phyloP scores from a whole-genome alignment of 2,113 vertebrate species.

The Corvus moneduloides region DNA sequence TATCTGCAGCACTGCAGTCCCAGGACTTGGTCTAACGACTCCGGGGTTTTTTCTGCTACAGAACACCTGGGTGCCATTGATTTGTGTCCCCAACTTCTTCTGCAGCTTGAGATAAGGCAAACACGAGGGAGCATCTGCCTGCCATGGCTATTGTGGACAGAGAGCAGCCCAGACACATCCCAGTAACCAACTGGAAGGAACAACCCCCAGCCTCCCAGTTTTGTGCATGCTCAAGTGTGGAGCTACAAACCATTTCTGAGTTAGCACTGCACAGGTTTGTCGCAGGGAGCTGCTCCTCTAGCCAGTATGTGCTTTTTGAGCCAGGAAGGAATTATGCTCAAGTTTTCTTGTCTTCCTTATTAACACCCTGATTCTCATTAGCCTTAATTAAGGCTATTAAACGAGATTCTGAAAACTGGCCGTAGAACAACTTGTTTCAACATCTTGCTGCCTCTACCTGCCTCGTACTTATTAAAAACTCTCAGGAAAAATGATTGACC shows the following conservation, averaged over 20 bases:
- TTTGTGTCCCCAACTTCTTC: not conserved
- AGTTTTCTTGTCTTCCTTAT: not conserved
- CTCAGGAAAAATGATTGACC: not conserved
- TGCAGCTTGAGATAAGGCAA: slow-evolving; percentile 35
- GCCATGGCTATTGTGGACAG: not conserved
- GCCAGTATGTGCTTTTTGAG: not conserved
- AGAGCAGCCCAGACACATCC: not conserved
- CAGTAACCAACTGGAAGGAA: not conserved
- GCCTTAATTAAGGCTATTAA: not conserved
- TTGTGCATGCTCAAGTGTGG: not conserved
- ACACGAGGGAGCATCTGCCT: not conserved
- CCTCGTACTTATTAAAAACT: not conserved
- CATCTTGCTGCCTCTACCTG: not conserved
- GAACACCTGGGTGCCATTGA: not conserved
- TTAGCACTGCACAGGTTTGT: not conserved
- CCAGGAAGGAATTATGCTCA: not conserved
- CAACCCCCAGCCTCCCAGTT: not conserved
- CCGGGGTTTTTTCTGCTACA: not conserved
- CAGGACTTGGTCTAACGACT: not conserved
- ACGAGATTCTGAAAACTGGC: not conserved
- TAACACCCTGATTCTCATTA: not conserved
- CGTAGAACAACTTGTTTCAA: not conserved
- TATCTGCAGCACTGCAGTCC: slow-evolving; percentile 26
- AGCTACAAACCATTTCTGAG: not conserved
- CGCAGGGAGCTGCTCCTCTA: not conserved